These are phyloP conservation scores for Caenorhabditis sp. DNA, from an alignment of 2,888 invertebrate genomes.

Conservation along the genomic window DNA sequence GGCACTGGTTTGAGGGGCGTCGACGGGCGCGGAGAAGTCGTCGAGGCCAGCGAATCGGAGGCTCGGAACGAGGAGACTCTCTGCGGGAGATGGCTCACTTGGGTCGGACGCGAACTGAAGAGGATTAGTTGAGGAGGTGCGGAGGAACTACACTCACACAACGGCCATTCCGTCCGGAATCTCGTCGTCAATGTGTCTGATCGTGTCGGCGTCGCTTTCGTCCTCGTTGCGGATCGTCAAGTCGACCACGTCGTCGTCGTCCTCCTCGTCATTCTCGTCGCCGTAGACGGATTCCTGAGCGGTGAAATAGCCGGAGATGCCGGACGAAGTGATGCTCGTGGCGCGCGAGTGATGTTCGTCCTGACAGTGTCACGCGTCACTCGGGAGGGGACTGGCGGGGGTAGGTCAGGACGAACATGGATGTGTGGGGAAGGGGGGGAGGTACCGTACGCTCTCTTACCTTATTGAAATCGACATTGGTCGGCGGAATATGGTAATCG, in stretches of 20 bases:
- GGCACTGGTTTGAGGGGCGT: slow-evolving; percentile 31
- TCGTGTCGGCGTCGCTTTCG: slow-evolving; percentile 49
- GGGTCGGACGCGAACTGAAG: slow-evolving; percentile 43
- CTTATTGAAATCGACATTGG: slow-evolving; percentile 58
- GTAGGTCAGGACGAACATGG: not conserved
- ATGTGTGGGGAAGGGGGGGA: too few species aligned
- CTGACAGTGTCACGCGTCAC: slow-evolving; percentile 23
- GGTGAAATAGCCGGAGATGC: slow-evolving; percentile 63
- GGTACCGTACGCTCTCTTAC: slow-evolving; percentile 24
- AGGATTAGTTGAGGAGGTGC: not conserved
- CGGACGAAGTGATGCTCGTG: slow-evolving; percentile 59
- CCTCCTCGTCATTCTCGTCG: slow-evolving; percentile 36
- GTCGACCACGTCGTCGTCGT: slow-evolving; percentile 6
- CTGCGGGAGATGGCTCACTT: slow-evolving; percentile 39
- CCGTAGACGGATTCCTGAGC: slow-evolving; percentile 59
- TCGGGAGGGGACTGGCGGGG: too few species aligned
- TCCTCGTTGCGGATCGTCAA: slow-evolving; percentile 23
- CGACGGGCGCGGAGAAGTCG: slow-evolving; percentile 40
- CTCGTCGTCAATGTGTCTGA: slow-evolving; percentile 59
- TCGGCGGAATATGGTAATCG: slow-evolving; percentile 47
- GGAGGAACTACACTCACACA: too few species aligned
- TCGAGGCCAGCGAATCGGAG: slow-evolving; percentile 52
- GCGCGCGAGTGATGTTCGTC: slow-evolving; percentile 50
- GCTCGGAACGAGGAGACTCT: slow-evolving; percentile 51
- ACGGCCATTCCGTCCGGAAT: slow-evolving; percentile 46